These are phyloP conservation scores for Acanthaster planci DNA, from an alignment of 35 echinoderm and acorn worm species.

Conservation along the genomic window DNA sequence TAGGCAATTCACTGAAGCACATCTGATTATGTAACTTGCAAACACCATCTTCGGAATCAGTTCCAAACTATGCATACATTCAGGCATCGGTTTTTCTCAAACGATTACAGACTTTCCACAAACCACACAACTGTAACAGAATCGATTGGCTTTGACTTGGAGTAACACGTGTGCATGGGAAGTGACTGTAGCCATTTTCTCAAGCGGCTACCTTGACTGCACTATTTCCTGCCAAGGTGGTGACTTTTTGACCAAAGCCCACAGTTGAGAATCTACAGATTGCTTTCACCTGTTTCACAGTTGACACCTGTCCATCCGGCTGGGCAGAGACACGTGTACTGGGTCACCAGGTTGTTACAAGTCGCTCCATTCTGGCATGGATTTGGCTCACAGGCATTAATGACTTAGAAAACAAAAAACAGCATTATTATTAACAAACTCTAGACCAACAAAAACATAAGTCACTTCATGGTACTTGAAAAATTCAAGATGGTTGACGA, in stretches of 20 bases:
- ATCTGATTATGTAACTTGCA: too few species aligned
- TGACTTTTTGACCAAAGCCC: neutral
- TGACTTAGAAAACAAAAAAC: neutral
- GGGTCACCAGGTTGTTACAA: conserved; percentile 18
- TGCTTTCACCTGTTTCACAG: conserved; percentile 47
- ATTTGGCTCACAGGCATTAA: conserved; percentile 24
- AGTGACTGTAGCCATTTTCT: neutral
- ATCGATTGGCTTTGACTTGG: neutral
- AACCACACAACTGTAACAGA: neutral
- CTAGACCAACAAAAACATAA: neutral
- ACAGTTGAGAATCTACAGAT: neutral
- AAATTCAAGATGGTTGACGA: too few species aligned
- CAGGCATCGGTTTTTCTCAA: too few species aligned
- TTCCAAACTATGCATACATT: too few species aligned
- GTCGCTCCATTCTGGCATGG: conserved; percentile 35
- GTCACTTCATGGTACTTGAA: too few species aligned
- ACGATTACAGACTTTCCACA: neutral
- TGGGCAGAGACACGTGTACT: conserved; percentile 11
- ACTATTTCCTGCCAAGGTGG: neutral
- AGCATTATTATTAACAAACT: neutral
- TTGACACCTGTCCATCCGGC: conserved; percentile 38
- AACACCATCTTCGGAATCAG: too few species aligned
- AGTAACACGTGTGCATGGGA: neutral
- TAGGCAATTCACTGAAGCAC: too few species aligned
- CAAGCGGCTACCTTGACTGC: neutral